Conservation (phyloP, 2,797 vertebrate species). For the Erpetoichthys calabaricus region DNA sequence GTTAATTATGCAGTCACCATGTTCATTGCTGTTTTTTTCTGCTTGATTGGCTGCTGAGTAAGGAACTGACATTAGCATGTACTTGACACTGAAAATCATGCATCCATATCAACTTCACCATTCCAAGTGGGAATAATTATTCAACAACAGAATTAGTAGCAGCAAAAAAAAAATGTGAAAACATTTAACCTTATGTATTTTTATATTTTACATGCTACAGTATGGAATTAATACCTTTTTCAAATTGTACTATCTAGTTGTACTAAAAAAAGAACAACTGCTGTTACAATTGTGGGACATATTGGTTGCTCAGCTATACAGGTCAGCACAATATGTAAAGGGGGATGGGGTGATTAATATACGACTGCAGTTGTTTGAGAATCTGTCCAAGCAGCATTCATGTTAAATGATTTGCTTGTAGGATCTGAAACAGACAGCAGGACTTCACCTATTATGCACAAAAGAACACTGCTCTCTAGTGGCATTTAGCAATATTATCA, state of each 20-base stretch:
- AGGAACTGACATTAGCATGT: background rate
- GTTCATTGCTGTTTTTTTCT: background rate
- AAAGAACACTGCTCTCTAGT: conserved; percentile 69
- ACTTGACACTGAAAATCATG: background rate
- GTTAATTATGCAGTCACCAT: too few species aligned
- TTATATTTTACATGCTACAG: too few species aligned
- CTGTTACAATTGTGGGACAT: too few species aligned
- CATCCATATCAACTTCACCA: conserved; percentile 1
- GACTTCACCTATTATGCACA: conserved; percentile 38
- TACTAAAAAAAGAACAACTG: too few species aligned
- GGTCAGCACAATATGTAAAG: background rate
- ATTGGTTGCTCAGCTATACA: too few species aligned
- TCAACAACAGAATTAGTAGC: background rate
- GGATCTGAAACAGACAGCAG: conserved; percentile 22
- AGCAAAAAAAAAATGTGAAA: too few species aligned
- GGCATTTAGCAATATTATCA: conserved; percentile 36
- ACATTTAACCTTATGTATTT: too few species aligned
- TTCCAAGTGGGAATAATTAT: conserved; percentile 1
- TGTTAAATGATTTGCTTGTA: conserved; percentile 9
- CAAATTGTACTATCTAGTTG: too few species aligned
- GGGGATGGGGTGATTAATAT: conserved; percentile 3
- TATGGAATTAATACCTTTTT: too few species aligned
- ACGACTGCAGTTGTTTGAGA: conserved; percentile 5
- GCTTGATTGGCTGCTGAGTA: conserved; percentile 1
- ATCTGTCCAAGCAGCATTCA: conserved; percentile 10